A percentile compares a stretch with the other conserved stretches of the same genome.
Conservation (phyloP, 2,888 invertebrate species). For the Dexiosoma caninum region DNA sequence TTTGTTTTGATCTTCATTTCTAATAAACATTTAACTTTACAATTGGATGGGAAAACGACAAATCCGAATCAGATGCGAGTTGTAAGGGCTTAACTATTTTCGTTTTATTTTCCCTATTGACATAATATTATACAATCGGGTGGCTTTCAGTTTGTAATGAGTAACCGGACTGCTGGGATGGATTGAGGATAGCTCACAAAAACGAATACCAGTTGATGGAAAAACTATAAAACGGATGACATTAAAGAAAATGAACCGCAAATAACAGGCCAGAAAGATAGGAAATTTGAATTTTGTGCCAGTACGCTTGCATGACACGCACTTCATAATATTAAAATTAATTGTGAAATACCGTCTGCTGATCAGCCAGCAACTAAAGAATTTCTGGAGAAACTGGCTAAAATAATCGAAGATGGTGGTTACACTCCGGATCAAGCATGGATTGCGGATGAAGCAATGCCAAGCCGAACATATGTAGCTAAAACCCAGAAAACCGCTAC, state of each 20-base stretch:
- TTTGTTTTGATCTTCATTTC: too few species aligned
- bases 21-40: too few species aligned
- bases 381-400: constrained; percentile 54
- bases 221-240: constrained; percentile 61
- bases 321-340: constrained; percentile 66
- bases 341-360: constrained; percentile 63
- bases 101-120: too few species aligned
- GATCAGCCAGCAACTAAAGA: constrained; percentile 63
- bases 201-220: constrained; percentile 59
- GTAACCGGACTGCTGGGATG: too few species aligned
- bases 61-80: too few species aligned
- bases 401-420: constrained; percentile 66
- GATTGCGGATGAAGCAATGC: constrained; percentile 70
- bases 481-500: constrained; percentile 67
- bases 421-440: constrained; percentile 68
- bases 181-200: constrained; percentile 56
- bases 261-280: constrained; percentile 7
- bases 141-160: too few species aligned
- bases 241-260: constrained; percentile 49
- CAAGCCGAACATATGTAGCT: too few species aligned
- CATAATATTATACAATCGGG: too few species aligned
- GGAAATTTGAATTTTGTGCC: constrained; percentile 36
- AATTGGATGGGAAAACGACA: too few species aligned
- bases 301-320: constrained; percentile 62
- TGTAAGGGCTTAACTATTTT: too few species aligned